phyloP scores from a whole-genome alignment of 1,140 invertebrate species.

The Sycophila sp. region DNA sequence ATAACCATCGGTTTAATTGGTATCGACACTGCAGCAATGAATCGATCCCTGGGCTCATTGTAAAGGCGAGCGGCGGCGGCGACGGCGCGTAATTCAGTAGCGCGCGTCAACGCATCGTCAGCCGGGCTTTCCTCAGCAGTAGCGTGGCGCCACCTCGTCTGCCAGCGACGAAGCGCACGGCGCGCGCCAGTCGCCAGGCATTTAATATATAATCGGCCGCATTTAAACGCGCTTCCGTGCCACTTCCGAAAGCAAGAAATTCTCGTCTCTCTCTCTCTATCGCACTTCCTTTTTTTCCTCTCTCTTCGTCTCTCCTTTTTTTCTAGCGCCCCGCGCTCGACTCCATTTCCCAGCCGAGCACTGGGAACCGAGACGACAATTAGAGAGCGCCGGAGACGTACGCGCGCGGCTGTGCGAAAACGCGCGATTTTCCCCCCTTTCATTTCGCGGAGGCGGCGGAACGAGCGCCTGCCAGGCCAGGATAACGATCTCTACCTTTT shows the following conservation, averaged over 20 bases:
- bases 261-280: not conserved
- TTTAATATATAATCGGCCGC: slow-evolving; percentile 26
- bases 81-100: slow-evolving; percentile 48
- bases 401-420: not conserved
- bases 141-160: slow-evolving; percentile 55
- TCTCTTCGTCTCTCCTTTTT: not conserved
- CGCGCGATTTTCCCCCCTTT: slow-evolving; percentile 34
- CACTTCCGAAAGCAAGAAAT: slow-evolving; percentile 41
- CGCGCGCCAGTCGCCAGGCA: not conserved
- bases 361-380: slow-evolving; percentile 10
- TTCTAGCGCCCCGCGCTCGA: no score
- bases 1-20: no score
- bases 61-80: not conserved
- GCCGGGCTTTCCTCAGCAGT: not conserved
- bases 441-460: not conserved
- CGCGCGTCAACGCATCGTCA: slow-evolving; percentile 52
- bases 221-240: slow-evolving; percentile 36
- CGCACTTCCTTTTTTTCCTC: no score
- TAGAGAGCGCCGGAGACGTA: no score
- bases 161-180: not conserved
- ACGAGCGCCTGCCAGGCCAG: not conserved
- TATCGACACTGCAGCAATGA: no score
- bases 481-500: slow-evolving; percentile 19
- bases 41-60: no score
- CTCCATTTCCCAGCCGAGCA: not conserved